Base-by-base conservation (phyloP, 2,113 vertebrate genomes). In the Brachyhypopomus gauderio region DNA sequence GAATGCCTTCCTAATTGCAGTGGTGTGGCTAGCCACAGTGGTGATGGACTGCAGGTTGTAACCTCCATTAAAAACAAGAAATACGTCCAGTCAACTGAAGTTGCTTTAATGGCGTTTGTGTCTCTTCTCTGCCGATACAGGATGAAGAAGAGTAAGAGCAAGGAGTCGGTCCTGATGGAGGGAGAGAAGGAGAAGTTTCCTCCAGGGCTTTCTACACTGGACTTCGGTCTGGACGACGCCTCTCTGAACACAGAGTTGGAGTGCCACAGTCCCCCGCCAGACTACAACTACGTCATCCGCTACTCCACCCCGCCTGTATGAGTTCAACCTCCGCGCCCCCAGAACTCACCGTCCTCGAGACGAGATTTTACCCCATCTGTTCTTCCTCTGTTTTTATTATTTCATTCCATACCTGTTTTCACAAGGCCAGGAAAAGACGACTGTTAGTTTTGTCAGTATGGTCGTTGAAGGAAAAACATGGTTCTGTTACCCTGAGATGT, bases 221-320 rank as follows among this genome's bases (percentile, higher is more conserved):
- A 95, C 89, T 94, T 95, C 88, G 88, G 92, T 25, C 92, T 96
- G 91, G 91, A 94, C 14, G 95, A 97, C 75, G 93, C 95, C 0
- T 90, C 93, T 1, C 90, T 97, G 90, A 96, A 96, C 75, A 89
- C 90, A 0, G 92, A 59, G 85, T 90, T 97, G 79, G 96, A 97
- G 78, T 96, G 96, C 85, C 96, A 98, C 91, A 98, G 96, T 91
- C 96, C 96, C 0, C 96, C 96, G 0, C 96, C 96, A 0, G 95
- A 98, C 89, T 97, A 97, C 91, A 96, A 96, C 89, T 94, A 93
- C 0, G 96, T 98, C 86, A 86, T 97, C 77, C 95, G 96, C 87
- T 97, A 96, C 91, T 96, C 95, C 0, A 90, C 94, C 55, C 95
- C 96, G 0, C 95, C 95, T 0, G 94, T 97, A 86, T 98, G 94